phyloP scores from a whole-genome alignment of 2,113 vertebrate genomes.

The Notothenia rossii region DNA sequence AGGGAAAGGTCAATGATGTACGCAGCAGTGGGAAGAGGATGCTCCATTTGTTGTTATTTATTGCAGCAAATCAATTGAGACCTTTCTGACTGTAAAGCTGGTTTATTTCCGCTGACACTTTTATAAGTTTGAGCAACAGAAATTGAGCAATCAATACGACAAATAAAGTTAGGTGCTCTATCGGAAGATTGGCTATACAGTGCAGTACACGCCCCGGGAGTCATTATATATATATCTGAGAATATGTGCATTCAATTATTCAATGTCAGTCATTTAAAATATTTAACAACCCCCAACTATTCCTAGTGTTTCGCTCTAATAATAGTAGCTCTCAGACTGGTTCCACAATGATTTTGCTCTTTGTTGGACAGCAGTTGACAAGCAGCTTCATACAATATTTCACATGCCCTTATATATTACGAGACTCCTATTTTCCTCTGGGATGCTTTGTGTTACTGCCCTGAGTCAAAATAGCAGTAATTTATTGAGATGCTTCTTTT shows the following conservation, averaged over 20 bases:
- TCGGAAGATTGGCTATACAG: neutral
- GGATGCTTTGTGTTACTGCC: slow-evolving; percentile 10
- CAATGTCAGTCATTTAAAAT: slow-evolving; percentile 34
- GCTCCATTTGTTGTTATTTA: slow-evolving; percentile 75
- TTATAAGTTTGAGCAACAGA: slow-evolving; percentile 26
- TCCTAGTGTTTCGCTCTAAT: slow-evolving; percentile 20
- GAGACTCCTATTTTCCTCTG: neutral
- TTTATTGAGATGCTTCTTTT: slow-evolving; percentile 9
- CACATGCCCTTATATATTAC: neutral
- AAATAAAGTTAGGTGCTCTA: neutral
- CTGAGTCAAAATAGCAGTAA: neutral
- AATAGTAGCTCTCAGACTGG: slow-evolving; percentile 12
- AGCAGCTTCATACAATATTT: neutral
- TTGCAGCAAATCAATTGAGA: slow-evolving; percentile 72
- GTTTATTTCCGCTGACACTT: slow-evolving; percentile 42
- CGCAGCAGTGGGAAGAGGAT: slow-evolving; percentile 55
- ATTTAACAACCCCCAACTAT: slow-evolving; percentile 13
- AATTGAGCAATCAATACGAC: neutral
- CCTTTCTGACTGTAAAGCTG: slow-evolving; percentile 55
- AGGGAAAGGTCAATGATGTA: slow-evolving; percentile 82
- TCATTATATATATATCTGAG: slow-evolving; percentile 16
- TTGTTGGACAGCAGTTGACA: slow-evolving; percentile 1
- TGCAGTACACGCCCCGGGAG: neutral
- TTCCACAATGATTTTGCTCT: neutral
- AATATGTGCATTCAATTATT: slow-evolving; percentile 34